These are phyloP conservation scores for Machimus atricapillus DNA, from an alignment of 2,888 invertebrate genomes.

Conservation along the genomic window DNA sequence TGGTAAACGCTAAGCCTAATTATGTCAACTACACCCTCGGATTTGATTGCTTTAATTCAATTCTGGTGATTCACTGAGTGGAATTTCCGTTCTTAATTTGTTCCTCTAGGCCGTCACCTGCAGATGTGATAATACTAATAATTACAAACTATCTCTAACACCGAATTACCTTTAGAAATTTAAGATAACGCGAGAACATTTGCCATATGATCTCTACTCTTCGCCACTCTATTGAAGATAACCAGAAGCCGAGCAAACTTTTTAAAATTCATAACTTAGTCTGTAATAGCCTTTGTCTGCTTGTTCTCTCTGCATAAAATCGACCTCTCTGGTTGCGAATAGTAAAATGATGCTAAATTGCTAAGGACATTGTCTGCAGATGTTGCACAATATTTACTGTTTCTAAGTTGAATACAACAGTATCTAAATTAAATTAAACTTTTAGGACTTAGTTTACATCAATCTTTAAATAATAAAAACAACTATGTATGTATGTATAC, in stretches of 20 bases:
- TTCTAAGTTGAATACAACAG: not conserved
- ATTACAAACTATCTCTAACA: not conserved
- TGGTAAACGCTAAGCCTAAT: not conserved
- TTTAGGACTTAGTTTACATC: not conserved
- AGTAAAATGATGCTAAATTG: not conserved
- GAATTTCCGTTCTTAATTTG: not conserved
- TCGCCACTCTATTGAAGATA: not conserved
- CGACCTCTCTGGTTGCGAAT: not conserved
- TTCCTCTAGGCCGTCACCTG: not conserved
- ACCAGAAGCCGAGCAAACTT: not conserved
- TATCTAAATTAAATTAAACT: not conserved
- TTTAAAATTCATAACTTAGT: not conserved
- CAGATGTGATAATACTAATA: not conserved
- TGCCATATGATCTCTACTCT: not conserved
- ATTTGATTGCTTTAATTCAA: not conserved
- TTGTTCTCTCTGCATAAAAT: not conserved
- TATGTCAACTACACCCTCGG: not conserved
- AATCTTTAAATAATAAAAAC: not conserved
- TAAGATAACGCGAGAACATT: not conserved
- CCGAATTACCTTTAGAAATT: not conserved
- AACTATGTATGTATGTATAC: too few species aligned
- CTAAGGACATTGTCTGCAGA: not conserved
- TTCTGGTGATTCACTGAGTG: not conserved
- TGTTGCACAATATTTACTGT: not conserved
- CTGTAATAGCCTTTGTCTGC: not conserved